phyloP scores from a whole-genome alignment of 2,888 invertebrate species.

The Timema podura region DNA sequence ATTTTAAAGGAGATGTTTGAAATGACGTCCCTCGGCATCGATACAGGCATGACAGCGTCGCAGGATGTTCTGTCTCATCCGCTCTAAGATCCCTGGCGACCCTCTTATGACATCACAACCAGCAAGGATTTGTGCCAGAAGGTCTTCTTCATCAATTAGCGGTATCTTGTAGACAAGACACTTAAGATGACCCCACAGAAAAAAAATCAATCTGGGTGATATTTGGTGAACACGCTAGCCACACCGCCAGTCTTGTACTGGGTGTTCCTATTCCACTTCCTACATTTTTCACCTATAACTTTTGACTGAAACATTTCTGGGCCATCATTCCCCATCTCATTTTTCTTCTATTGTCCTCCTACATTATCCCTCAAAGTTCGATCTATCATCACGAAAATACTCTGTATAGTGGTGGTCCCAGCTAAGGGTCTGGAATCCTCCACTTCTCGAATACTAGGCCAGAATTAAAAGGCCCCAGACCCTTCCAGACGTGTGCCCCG shows the following conservation, averaged over 20 bases:
- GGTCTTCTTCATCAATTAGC: neutral
- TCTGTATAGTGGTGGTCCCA: too few species aligned
- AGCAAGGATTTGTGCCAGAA: neutral
- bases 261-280: neutral
- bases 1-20: neutral
- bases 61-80: neutral
- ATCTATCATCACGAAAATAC: neutral
- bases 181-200: neutral
- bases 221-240: neutral
- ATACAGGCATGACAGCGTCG: neutral
- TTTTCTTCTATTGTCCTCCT: neutral
- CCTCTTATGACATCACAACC: conserved; percentile 4
- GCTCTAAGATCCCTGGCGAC: neutral
- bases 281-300: too few species aligned
- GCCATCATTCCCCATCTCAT: neutral
- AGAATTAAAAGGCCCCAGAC: too few species aligned
- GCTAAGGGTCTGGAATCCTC: too few species aligned
- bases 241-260: neutral
- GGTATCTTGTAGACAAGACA: neutral
- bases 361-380: neutral
- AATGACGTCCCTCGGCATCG: neutral
- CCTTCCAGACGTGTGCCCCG: too few species aligned
- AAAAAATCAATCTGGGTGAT: neutral
- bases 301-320: neutral
- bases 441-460: too few species aligned